Evolutionary conservation across 2,888 invertebrate genomes (phyloP).

Genomic region (Amitus sp.): DNA sequence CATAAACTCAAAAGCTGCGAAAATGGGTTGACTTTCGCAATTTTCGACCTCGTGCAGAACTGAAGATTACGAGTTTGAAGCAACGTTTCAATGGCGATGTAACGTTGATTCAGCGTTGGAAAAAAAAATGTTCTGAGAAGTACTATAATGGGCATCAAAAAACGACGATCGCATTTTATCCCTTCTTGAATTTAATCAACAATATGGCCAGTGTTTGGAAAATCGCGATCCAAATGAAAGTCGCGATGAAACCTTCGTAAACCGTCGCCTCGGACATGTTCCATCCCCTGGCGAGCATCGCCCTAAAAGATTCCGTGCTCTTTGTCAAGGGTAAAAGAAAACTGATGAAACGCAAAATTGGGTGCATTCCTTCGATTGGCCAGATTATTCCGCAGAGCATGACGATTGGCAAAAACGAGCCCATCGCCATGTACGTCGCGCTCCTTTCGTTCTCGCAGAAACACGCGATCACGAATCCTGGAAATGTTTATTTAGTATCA

Average conservation of each 20-base stretch:
- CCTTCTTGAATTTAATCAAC: constrained; percentile 85
- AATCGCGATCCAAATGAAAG: constrained; percentile 80
- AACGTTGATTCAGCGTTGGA: no score
- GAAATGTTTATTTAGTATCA: constrained; percentile 19
- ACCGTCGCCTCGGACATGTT: constrained; percentile 76
- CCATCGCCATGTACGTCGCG: constrained; percentile 86
- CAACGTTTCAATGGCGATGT: no score
- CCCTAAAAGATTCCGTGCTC: constrained; percentile 88
- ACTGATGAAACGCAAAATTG: constrained; percentile 76
- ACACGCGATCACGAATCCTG: constrained; percentile 85
- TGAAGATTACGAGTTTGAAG: no score
- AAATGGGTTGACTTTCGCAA: no score
- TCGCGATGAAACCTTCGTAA: constrained; percentile 84
- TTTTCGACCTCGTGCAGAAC: no score
- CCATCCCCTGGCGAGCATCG: constrained; percentile 88
- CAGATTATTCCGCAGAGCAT: constrained; percentile 92
- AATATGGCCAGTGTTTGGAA: constrained; percentile 80
- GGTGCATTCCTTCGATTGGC: constrained; percentile 94
- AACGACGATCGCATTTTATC: constrained; percentile 65
- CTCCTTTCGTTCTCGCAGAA: constrained; percentile 84
- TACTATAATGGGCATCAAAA: no score
- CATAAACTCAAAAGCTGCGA: no score
- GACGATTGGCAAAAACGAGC: constrained; percentile 86
- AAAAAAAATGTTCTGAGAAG: no score
- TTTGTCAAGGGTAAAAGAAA: constrained; percentile 85